Conservation (phyloP, 1,140 invertebrate species). For the Tetramorium parvispinum region DNA sequence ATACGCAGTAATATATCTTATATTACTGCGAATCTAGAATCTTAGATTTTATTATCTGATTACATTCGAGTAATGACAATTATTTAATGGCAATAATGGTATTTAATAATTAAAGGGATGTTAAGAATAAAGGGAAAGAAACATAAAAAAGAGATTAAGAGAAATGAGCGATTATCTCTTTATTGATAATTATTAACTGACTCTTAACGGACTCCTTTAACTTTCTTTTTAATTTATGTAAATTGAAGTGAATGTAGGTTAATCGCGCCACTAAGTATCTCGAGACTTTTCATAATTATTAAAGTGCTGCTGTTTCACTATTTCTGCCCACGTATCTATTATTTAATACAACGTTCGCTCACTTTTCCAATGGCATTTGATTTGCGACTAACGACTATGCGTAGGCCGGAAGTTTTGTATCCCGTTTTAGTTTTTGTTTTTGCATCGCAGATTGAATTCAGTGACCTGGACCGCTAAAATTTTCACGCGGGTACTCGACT, state of each 20-base stretch:
- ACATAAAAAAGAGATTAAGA: background rate
- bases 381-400: background rate
- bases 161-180: background rate
- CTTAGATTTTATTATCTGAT: background rate
- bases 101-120: background rate
- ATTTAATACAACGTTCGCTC: background rate
- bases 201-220: background rate
- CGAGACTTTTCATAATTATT: background rate
- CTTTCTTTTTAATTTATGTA: slow-evolving; percentile 40
- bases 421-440: background rate
- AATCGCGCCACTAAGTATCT: background rate
- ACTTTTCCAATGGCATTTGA: background rate
- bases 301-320: background rate
- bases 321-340: background rate
- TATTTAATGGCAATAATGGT: too few relatives aligned
- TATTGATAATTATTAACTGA: background rate
- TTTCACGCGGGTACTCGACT: slow-evolving; percentile 46
- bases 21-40: background rate
- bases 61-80: background rate
- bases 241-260: slow-evolving; percentile 45
- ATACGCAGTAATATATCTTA: too few relatives aligned
- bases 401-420: background rate
- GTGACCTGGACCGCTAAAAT: slow-evolving; percentile 51
- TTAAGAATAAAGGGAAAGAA: slow-evolving; percentile 2
- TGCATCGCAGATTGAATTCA: background rate